A percentile compares a stretch with the other conserved stretches of the same genome.
Conservation (phyloP, 2,888 invertebrate genomes). For the Nysson spinosus region DNA sequence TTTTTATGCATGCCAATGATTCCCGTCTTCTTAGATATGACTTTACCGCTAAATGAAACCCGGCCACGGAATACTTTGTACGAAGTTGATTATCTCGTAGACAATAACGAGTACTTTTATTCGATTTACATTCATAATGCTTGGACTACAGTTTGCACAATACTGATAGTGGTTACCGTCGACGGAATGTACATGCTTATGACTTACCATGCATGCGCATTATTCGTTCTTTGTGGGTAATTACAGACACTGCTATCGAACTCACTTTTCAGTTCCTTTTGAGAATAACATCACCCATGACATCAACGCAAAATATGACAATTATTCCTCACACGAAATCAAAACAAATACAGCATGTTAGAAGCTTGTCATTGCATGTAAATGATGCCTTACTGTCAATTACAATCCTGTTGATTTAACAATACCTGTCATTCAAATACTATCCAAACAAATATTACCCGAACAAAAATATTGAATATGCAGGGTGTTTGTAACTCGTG, state of each 20-base stretch:
- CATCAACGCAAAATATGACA: too few relatives aligned
- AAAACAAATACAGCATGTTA: too few relatives aligned
- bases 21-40: background rate
- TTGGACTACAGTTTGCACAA: background rate
- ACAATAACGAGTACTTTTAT: constrained; percentile 22
- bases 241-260: background rate
- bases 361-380: too few relatives aligned
- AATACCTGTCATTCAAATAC: too few relatives aligned
- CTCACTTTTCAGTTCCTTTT: too few relatives aligned
- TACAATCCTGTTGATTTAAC: too few relatives aligned
- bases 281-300: too few relatives aligned
- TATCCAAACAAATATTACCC: too few relatives aligned
- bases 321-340: too few relatives aligned
- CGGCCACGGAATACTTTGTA: constrained; percentile 10
- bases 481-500: too few relatives aligned
- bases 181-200: constrained; percentile 24
- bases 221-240: constrained; percentile 27
- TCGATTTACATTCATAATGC: background rate
- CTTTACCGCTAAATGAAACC: constrained; percentile 24
- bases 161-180: background rate
- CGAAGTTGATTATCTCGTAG: constrained; percentile 9
- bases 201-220: constrained; percentile 26
- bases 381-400: too few relatives aligned
- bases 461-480: too few relatives aligned
- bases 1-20: background rate